These are phyloP conservation scores for Scaptomyza reducta DNA, from an alignment of 2,888 invertebrate species.

Conservation along the genomic window DNA sequence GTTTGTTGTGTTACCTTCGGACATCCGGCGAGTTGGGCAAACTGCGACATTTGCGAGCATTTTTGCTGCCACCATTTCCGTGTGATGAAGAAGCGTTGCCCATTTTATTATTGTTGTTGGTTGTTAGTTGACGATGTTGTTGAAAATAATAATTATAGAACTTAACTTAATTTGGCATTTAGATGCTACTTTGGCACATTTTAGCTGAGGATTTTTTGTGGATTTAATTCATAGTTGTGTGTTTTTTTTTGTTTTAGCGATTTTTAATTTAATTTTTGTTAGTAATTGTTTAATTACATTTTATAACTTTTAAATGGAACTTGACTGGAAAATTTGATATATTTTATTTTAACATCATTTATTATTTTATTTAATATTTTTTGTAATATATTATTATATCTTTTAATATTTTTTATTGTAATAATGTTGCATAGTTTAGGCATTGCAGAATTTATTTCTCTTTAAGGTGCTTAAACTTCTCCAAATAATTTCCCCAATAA, in stretches of 20 bases:
- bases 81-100: constrained; percentile 82
- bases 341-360: not conserved
- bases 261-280: not conserved
- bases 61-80: constrained; percentile 72
- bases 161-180: constrained; percentile 72
- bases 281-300: no score
- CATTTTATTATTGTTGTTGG: constrained; percentile 61
- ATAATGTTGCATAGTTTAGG: constrained; percentile 15
- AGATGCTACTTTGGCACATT: constrained; percentile 68
- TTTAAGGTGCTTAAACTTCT: not conserved
- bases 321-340: no score
- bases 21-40: constrained; percentile 92
- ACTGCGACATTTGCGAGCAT: constrained; percentile 86
- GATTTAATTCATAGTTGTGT: constrained; percentile 16
- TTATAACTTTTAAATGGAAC: no score
- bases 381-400: not conserved
- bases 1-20: constrained; percentile 86
- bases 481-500: no score
- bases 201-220: constrained; percentile 21
- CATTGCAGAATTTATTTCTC: not conserved
- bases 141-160: constrained; percentile 58
- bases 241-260: not conserved
- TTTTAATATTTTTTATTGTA: no score
- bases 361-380: not conserved
- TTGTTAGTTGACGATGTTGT: constrained; percentile 24